These are phyloP conservation scores for Polydrusus cervinus DNA, from an alignment of 2,888 invertebrate species.

Conservation along the genomic window DNA sequence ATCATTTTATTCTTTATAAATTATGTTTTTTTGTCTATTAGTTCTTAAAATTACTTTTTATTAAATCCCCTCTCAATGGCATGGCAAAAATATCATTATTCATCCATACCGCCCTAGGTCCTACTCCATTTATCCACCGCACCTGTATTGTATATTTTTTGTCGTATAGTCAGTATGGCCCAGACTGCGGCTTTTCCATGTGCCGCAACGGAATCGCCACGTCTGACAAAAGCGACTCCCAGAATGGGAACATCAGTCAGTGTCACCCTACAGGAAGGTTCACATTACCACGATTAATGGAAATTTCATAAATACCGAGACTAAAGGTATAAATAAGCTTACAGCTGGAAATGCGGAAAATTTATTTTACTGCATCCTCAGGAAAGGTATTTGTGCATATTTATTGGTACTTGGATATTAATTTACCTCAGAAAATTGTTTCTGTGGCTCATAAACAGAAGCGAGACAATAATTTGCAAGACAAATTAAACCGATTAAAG, in stretches of 20 bases:
- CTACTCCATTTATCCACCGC: constrained; percentile 4
- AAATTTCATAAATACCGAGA: constrained; percentile 68
- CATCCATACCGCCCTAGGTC: constrained; percentile 3
- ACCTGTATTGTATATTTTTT: constrained; percentile 33
- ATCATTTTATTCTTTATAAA: background rate
- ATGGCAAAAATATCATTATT: constrained; percentile 1
- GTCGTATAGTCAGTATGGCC: constrained; percentile 16
- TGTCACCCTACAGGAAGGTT: constrained; percentile 60
- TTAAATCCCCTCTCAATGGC: constrained; percentile 1
- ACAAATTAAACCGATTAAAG: too few species aligned
- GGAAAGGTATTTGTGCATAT: background rate
- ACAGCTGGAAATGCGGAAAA: background rate
- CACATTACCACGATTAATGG: constrained; percentile 67
- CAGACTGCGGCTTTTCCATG: constrained; percentile 16
- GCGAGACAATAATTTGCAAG: too few species aligned
- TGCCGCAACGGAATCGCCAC: constrained; percentile 56
- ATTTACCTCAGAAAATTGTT: too few species aligned
- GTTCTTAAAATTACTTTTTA: constrained; percentile 8
- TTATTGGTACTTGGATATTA: background rate
- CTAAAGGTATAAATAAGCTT: constrained; percentile 66
- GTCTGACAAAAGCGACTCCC: constrained; percentile 62
- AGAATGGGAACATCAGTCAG: constrained; percentile 66
- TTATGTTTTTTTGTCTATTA: background rate
- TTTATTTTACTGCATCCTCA: constrained; percentile 10
- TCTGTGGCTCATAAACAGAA: too few species aligned